phyloP scores from a whole-genome alignment of 1,140 invertebrate genomes.

The Akabosia matsudoensis region DNA sequence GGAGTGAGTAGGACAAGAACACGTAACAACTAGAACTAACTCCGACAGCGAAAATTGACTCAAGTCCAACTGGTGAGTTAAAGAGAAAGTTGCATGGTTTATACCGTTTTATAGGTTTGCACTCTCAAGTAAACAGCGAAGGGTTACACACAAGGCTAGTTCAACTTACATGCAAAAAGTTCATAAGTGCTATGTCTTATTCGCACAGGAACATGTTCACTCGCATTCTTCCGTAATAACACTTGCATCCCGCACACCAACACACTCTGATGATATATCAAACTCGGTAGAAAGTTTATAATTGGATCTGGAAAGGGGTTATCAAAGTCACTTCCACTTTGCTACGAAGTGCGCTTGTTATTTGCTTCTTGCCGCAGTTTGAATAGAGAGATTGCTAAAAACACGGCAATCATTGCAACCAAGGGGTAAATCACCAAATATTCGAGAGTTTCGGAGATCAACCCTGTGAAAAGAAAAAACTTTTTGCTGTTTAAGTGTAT shows the following conservation, averaged over 20 bases:
- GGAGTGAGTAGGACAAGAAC: neutral
- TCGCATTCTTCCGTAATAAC: no score
- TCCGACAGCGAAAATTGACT: constrained; percentile 8
- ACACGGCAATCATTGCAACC: neutral
- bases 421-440: neutral
- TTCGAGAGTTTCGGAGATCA: no score
- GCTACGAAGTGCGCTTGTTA: neutral
- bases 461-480: no score
- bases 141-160: no score
- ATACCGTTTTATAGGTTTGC: neutral
- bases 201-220: no score
- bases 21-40: neutral
- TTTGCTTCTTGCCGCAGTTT: neutral
- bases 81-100: neutral
- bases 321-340: constrained; percentile 16
- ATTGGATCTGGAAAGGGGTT: constrained; percentile 10
- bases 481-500: neutral
- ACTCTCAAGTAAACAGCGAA: no score
- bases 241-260: no score
- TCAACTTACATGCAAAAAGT: no score
- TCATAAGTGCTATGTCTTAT: no score
- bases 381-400: neutral
- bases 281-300: constrained; percentile 4
- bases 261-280: neutral
- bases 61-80: neutral